Evolutionary conservation across 2,888 invertebrate species (phyloP), one percentile per base, ranked within the genome.

Genomic region (Fragum fragum): DNA sequence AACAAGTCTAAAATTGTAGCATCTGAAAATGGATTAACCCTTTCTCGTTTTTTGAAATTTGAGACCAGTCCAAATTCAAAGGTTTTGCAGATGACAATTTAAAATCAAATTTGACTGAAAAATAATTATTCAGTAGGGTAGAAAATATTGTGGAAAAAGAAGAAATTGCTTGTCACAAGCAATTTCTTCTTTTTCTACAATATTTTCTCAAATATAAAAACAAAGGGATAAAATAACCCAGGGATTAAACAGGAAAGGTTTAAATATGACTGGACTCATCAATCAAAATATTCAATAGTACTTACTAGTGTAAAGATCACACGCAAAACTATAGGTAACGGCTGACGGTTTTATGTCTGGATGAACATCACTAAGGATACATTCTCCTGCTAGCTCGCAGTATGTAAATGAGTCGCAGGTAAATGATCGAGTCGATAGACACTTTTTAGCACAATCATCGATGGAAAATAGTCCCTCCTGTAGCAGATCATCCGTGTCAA

Each of bases 381-480:
- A 91, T 3, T 79, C 42, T 1, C 88, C 88, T 1, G 81, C 70
- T 21, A 74, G 76, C 47, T 78, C 78, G 78, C 91, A 91, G 76
- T 90, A 91, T 26, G 85, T 74, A 76, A 89, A 91, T 5, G 88
- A 86, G 66, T 90, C 79, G 73, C 91, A 91, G 29, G 85, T 83
- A 74, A 88, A 90, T 0, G 73, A 39, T 7, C 80, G 79, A 39
- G 88, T 79, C 9, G 59, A 61, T n/a, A 88, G 73, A 76, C 91
- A 91, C 11, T 85, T 80, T 0, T 83, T 79, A 7, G 91, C 91
- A 74, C 91, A 91, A 76, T 91, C 91, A 63, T 91, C 90, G 0
- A 91, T 88, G 11, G 90, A 87, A 36, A 89, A 55, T 66, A 85
- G 63, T 16, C 53, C 61, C 5, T 73, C 76, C 1, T 61, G 28